Conservation (phyloP, 2,888 invertebrate species). For the Cryptocheilus praepositus region DNA sequence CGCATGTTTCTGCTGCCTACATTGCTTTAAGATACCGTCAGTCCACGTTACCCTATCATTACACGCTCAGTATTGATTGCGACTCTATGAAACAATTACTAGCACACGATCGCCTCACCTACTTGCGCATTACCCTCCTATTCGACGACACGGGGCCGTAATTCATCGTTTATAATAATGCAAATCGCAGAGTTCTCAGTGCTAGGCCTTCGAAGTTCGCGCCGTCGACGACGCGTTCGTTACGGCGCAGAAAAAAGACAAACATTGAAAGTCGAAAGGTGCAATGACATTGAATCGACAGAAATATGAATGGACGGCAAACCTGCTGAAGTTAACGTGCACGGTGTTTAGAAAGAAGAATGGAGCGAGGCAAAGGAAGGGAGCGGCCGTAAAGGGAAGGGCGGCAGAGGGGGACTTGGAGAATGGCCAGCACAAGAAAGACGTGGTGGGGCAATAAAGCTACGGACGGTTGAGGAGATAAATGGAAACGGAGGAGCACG, state of each 20-base stretch:
- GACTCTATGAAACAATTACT: no score
- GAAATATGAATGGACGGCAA: conserved; percentile 65
- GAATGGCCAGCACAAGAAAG: conserved; percentile 4
- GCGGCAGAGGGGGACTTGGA: neutral
- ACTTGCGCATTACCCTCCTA: no score
- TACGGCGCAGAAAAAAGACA: conserved; percentile 11
- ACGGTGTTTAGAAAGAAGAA: conserved; percentile 18
- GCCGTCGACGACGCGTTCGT: no score
- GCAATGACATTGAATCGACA: conserved; percentile 21
- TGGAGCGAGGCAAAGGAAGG: conserved; percentile 18
- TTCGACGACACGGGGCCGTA: no score
- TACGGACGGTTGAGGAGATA: conserved; percentile 12
- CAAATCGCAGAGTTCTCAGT: no score
- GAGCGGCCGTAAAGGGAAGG: conserved; percentile 14
- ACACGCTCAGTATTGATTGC: no score
- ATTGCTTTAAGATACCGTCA: no score
- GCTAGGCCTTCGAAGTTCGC: no score
- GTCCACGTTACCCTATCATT: no score
- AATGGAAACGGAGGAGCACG: conserved; percentile 12
- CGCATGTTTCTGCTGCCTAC: no score
- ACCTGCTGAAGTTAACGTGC: conserved; percentile 56
- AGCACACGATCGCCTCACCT: no score
- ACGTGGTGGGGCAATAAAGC: neutral
- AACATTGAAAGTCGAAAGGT: conserved; percentile 15
- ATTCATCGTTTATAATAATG: no score